phyloP scores from a whole-genome alignment of 2,888 invertebrate species.

The Mesochorus sp. region DNA sequence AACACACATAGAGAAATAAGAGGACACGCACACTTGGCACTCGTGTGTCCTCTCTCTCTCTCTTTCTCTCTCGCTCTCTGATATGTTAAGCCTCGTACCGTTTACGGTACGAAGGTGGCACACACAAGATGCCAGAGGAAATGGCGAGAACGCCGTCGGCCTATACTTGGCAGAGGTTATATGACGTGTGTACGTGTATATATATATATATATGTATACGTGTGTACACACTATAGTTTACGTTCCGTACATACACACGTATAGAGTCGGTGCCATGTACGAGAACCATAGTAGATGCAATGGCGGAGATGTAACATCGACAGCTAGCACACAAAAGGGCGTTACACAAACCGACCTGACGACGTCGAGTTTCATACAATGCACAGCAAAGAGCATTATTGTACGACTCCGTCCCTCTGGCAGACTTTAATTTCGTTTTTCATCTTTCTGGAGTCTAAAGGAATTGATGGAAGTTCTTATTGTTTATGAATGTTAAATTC shows the following conservation, averaged over 20 bases:
- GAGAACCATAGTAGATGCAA: background rate
- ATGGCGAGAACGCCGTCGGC: background rate
- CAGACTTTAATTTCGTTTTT: no score
- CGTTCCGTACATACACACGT: no score
- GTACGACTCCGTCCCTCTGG: background rate
- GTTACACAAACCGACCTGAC: no score
- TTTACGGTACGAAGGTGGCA: constrained; percentile 41
- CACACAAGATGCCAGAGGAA: constrained; percentile 17
- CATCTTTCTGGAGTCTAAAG: no score
- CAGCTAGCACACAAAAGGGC: no score
- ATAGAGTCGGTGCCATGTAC: background rate
- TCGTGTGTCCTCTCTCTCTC: background rate
- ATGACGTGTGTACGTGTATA: background rate
- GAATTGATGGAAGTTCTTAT: no score
- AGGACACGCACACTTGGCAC: constrained; percentile 1
- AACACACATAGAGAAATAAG: constrained; percentile 1
- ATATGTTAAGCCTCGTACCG: background rate
- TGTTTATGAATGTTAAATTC: no score
- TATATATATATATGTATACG: background rate
- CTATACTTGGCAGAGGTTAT: background rate
- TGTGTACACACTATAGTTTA: background rate
- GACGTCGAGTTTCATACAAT: no score
- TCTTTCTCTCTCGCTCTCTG: background rate
- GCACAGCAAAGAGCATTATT: no score
- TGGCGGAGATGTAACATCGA: background rate